Percentiles rank a stretch among this genome's conserved stretches.
Evolutionary conservation across 2,797 vertebrate species (phyloP).

Genomic region (Capromys pilorides): DNA sequence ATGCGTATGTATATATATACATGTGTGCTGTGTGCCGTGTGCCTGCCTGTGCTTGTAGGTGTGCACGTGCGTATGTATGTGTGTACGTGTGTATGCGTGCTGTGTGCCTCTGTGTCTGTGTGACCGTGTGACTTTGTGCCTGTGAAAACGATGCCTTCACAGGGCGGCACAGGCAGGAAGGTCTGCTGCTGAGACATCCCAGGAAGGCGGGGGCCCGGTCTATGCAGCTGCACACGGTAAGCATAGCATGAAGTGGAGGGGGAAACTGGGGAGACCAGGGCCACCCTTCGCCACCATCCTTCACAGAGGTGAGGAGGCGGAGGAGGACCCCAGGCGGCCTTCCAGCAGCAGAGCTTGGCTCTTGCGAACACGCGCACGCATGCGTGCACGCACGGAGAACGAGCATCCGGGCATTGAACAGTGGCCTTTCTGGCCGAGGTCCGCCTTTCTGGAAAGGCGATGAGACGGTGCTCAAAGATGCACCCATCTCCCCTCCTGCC

Average conservation of each 20-base stretch:
- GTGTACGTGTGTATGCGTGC: too few relatives aligned
- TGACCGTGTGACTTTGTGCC: too few relatives aligned
- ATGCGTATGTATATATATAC: too few relatives aligned
- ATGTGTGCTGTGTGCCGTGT: neutral
- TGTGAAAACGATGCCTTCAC: neutral
- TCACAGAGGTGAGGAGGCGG: neutral
- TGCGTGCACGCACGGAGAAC: neutral
- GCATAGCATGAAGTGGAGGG: neutral
- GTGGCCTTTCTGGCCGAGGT: neutral
- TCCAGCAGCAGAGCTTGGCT: neutral
- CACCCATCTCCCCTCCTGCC: neutral
- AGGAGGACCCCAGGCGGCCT: accelerated
- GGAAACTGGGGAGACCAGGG: neutral
- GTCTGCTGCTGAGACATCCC: neutral
- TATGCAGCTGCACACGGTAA: accelerated
- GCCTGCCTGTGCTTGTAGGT: too few relatives aligned
- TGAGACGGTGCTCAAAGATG: accelerated
- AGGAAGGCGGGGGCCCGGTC: neutral
- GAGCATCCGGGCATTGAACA: neutral
- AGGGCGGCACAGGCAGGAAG: neutral
- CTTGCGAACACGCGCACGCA: accelerated
- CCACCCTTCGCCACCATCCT: accelerated
- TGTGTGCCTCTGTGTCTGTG: too few relatives aligned
- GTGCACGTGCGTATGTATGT: too few relatives aligned
- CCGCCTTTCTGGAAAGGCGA: neutral